Base-by-base conservation (phyloP, 2,113 vertebrate species). In the Loxodonta africana region DNA sequence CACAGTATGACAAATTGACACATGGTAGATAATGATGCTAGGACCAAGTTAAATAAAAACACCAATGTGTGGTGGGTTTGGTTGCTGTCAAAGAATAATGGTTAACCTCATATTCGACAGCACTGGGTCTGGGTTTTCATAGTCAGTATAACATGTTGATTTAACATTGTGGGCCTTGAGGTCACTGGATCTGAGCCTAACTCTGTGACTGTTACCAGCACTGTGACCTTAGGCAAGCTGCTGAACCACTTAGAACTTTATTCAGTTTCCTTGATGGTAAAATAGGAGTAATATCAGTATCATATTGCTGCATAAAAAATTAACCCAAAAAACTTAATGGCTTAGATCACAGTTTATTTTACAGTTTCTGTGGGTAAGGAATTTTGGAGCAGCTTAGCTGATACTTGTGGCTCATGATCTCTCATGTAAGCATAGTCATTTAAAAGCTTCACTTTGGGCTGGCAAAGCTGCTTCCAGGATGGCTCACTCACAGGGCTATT, bases 81-180 rank as follows among this genome's bases (percentile, higher is more conserved):
- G 25, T 96, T 88, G 21, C n/a, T 95, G 11, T 89, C 63, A 67
- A 57, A 82, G 78, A 89, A 46, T 44, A 83, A 20, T 73, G 5
- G n/a, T 95, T 85, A 67, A 53, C 2, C 10, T 15, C 41, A 37
- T 37, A 37, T 37, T 37, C 37, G 37, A 37, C 37, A 37, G 37
- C 37, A 37, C 37, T 37, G 37, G 37, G 37, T 37, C 37, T 37
- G 37, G 37, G 37, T 37, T 37, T 37, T 37, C 37, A 77, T 46
- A 26, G 33, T 71, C 33, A 71, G 14, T 20, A n/a, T n/a, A 71
- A 1, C 6, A 0, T 94, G 18, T 51, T 85, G 37, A 25, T 57
- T 85, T 88, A 78, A 71, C 46, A 62, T 3, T 60, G 37, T 82
- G 63, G 71, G 78, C 21, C 51, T 65, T 81, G 25, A 12, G 21